These are phyloP conservation scores for Prunella strophiata DNA, from an alignment of 2,797 vertebrate genomes.

Conservation along the genomic window DNA sequence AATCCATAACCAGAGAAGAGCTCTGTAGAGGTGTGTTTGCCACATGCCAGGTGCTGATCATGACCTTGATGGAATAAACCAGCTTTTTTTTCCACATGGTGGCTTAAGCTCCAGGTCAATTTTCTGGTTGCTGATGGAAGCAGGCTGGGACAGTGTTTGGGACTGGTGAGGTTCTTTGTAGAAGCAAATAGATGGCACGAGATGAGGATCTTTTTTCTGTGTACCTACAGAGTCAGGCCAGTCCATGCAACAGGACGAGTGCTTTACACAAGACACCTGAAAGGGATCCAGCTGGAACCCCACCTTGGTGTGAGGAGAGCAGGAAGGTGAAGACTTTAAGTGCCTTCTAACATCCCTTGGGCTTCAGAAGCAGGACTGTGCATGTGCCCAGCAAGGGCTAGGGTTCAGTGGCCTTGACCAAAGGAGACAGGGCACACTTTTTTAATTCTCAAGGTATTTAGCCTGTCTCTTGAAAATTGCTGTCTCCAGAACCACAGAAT, in stretches of 20 bases:
- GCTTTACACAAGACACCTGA: background rate
- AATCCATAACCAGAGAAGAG: slow-evolving; percentile 22
- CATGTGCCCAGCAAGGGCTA: background rate
- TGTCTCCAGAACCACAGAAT: background rate
- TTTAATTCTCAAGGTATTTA: background rate
- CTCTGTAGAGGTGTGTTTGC: background rate
- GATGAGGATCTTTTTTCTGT: background rate
- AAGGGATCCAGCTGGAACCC: background rate
- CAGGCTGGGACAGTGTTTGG: background rate
- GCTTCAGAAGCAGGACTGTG: background rate
- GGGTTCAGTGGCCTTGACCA: background rate
- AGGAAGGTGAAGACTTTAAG: slow-evolving; percentile 9
- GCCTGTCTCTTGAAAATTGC: background rate
- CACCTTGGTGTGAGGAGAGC: background rate
- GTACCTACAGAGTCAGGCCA: background rate
- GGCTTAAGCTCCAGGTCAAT: background rate
- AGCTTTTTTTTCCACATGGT: background rate
- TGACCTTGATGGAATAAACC: background rate
- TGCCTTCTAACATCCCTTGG: slow-evolving; percentile 38
- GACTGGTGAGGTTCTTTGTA: background rate
- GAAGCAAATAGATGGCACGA: background rate
- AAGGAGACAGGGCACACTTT: background rate
- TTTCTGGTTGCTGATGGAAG: background rate
- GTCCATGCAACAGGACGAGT: background rate
- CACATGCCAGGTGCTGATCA: background rate